Evolutionary conservation across 2,888 invertebrate genomes (phyloP).

Genomic region (Micropterix aruncella): DNA sequence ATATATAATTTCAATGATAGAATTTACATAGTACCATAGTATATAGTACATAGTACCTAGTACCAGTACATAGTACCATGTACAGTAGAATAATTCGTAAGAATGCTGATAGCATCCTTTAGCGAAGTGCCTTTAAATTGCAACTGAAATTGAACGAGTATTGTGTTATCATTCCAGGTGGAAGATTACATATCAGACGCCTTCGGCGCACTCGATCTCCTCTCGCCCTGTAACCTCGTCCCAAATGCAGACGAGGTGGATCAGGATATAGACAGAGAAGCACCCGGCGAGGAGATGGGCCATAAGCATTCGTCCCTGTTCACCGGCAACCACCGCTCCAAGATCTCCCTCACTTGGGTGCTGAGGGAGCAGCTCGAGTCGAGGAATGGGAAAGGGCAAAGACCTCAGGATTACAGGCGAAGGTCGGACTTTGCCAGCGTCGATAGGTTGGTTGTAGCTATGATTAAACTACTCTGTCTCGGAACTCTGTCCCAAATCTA

Average conservation of each 20-base stretch:
- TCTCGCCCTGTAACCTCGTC: conserved; percentile 8
- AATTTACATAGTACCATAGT: too few species aligned
- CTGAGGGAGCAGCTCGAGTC: conserved; percentile 47
- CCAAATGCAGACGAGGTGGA: conserved; percentile 23
- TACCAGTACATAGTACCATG: too few species aligned
- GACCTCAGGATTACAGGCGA: neutral
- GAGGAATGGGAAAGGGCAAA: conserved; percentile 14
- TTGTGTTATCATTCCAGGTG: too few species aligned
- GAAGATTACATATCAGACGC: conserved; percentile 2
- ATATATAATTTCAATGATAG: too few species aligned
- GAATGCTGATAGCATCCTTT: too few species aligned
- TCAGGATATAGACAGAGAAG: conserved; percentile 21
- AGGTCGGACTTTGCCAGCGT: neutral
- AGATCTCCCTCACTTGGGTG: conserved; percentile 65
- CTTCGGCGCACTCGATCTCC: conserved; percentile 9
- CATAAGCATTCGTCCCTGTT: conserved; percentile 35
- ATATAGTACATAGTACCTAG: too few species aligned
- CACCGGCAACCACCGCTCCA: conserved; percentile 37
- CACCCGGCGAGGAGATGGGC: conserved; percentile 26
- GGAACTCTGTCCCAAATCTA: too few species aligned
- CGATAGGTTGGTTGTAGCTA: neutral
- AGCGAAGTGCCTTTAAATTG: too few species aligned
- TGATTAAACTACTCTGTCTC: too few species aligned
- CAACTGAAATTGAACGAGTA: too few species aligned
- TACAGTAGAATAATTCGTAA: too few species aligned